Evolutionary conservation across 2,797 vertebrate genomes (phyloP), one percentile per base, ranked within the genome.

Genomic region (Hypotaenidia philippensis): DNA sequence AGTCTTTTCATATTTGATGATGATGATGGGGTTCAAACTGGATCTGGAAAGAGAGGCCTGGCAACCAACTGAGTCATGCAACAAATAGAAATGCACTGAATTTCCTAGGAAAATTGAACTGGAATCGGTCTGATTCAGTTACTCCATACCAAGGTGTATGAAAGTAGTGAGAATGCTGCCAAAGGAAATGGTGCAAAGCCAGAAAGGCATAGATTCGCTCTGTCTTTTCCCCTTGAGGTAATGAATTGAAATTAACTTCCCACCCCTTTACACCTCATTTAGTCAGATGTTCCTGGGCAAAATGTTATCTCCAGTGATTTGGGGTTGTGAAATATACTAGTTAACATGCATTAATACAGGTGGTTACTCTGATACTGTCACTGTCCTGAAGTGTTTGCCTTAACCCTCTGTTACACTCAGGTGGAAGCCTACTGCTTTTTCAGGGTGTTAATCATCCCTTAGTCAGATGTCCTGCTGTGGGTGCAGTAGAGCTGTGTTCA

Each of bases 361-460:
- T 70, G 53, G 10, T 85, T 95, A 44, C 13, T 18, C 38, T 60
- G 23, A 57, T 38, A 13, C 12, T 66, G 76, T 57, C 65, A 71
- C n/a, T 80, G 45, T 40, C 53, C 32, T 70, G 27, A 40, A 63
- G n/a, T 55, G 45, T 87, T 89, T 89, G 34, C 66, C 44, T 69
- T 89, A 74, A 91, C 55, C 17, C 59, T 17, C 6, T 85, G 31
- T 52, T 63, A 49, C 3, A 0, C 74, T 66, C 71, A 72, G 72
- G 85, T 47, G 47, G 71, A 89, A 96, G 34, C 88, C 64, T 66
- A 75, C 70, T 1, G 3, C 34, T 40, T 83, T 75, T 81, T 49
- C 56, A 12, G 32, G 6, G 15, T 63, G 36, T 94, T 93, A 92
- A 84, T 93, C 79, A 91, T n/a, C 17, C 32, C 68, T 93, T 93